A percentile compares a stretch with the other conserved stretches of the same genome.
Evolutionary conservation across 2,797 vertebrate species (phyloP).

Genomic region (Saguinus oedipus): DNA sequence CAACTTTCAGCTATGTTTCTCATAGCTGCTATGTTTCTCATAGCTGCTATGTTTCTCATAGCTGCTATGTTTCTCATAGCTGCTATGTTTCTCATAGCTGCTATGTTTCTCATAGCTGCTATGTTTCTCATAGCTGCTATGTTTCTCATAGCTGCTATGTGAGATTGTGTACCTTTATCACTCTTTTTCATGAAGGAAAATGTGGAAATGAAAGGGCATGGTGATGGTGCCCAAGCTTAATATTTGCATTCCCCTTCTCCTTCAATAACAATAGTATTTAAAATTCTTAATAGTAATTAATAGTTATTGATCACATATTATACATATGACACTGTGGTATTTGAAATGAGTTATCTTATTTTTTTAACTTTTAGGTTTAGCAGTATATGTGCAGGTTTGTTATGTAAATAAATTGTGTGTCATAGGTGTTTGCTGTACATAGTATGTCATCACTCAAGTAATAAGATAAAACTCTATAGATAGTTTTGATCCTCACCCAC

Average conservation of each 20-base stretch:
- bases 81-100: not conserved
- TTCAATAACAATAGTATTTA: not conserved
- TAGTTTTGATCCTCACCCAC: too few species aligned
- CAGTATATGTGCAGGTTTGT: too few species aligned
- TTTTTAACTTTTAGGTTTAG: too few species aligned
- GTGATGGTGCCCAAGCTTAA: not conserved
- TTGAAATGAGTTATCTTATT: not conserved
- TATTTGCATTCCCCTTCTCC: not conserved
- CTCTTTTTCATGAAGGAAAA: not conserved
- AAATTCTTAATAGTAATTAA: not conserved
- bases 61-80: not conserved
- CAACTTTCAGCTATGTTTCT: not conserved
- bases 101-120: not conserved
- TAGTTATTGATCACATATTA: not conserved
- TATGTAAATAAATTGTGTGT: too few species aligned
- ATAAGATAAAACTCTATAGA: too few species aligned
- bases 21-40: not conserved
- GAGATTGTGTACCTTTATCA: not conserved
- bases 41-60: not conserved
- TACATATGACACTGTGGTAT: not conserved
- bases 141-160: not conserved
- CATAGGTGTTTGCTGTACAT: too few species aligned
- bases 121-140: not conserved
- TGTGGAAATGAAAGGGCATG: not conserved
- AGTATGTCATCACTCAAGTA: too few species aligned